These are phyloP conservation scores for Lethocerus indicus DNA, from an alignment of 1,140 invertebrate genomes.

Conservation along the genomic window DNA sequence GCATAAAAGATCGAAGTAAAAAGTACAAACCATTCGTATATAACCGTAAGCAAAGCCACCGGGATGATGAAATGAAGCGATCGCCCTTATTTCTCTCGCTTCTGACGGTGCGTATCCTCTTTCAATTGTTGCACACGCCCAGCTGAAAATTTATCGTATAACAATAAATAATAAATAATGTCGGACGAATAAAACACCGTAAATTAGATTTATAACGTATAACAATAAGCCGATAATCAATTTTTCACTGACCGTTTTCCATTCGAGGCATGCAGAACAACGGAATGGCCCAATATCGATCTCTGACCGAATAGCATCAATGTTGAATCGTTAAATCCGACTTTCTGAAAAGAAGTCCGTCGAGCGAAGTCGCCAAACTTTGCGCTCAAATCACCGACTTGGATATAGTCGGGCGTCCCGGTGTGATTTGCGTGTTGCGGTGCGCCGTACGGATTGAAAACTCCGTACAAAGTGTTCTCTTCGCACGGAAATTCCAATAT, in stretches of 20 bases:
- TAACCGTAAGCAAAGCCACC: slow-evolving; percentile 72
- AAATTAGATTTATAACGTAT: neutral
- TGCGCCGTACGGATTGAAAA: slow-evolving; percentile 53
- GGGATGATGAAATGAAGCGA: slow-evolving; percentile 85
- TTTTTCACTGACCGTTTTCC: slow-evolving; percentile 15
- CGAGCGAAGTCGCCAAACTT: slow-evolving; percentile 65
- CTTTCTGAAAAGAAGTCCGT: slow-evolving; percentile 26
- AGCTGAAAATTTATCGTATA: slow-evolving; percentile 31
- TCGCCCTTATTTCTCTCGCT: slow-evolving; percentile 64
- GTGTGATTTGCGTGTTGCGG: neutral
- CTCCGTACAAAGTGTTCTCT: slow-evolving; percentile 54
- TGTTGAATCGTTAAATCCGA: slow-evolving; percentile 62
- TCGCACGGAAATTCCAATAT: slow-evolving; percentile 80
- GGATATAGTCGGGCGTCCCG: slow-evolving; percentile 66
- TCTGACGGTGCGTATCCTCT: slow-evolving; percentile 72
- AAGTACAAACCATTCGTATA: slow-evolving; percentile 64
- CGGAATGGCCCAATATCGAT: slow-evolving; percentile 68
- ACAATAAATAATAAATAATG: neutral
- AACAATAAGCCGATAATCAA: neutral
- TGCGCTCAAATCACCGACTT: slow-evolving; percentile 76
- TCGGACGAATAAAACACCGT: neutral
- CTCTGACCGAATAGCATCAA: slow-evolving; percentile 67
- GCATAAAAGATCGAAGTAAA: too few species aligned
- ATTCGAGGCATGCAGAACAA: slow-evolving; percentile 69
- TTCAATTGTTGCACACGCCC: slow-evolving; percentile 71